These are phyloP conservation scores for Lepus timidus DNA, from an alignment of 2,113 vertebrate species.

Conservation along the genomic window DNA sequence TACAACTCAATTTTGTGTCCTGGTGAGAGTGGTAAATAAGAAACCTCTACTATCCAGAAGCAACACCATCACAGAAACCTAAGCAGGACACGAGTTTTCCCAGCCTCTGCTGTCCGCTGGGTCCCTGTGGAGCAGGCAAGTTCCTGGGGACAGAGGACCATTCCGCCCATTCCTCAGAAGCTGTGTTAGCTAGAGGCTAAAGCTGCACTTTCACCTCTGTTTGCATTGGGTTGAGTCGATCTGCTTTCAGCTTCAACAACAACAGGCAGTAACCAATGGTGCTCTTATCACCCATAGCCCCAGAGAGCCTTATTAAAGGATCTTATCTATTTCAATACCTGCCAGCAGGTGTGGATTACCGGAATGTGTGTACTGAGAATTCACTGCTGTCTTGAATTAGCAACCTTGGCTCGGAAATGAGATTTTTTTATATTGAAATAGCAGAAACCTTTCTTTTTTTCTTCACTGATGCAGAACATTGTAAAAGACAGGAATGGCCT, in stretches of 20 bases:
- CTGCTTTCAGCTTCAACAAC: neutral
- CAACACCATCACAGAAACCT: neutral
- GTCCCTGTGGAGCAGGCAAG: neutral
- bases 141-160: neutral
- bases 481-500: slow-evolving; percentile 88
- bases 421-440: slow-evolving; percentile 88
- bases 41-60: neutral
- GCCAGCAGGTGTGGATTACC: slow-evolving; percentile 78
- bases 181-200: neutral
- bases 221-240: slow-evolving; percentile 6
- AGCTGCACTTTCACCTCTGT: neutral
- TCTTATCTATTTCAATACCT: slow-evolving; percentile 83
- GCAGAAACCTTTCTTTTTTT: slow-evolving; percentile 85
- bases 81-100: neutral
- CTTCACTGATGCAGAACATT: slow-evolving; percentile 84
- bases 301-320: slow-evolving; percentile 70
- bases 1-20: neutral
- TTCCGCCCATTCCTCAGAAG: neutral
- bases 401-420: slow-evolving; percentile 84
- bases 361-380: slow-evolving; percentile 81
- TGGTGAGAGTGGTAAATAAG: neutral
- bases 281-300: neutral
- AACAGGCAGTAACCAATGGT: neutral
- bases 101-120: neutral
- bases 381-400: slow-evolving; percentile 82